phyloP scores from a whole-genome alignment of 2,797 vertebrate genomes.

The Lithobates sylvaticus region DNA sequence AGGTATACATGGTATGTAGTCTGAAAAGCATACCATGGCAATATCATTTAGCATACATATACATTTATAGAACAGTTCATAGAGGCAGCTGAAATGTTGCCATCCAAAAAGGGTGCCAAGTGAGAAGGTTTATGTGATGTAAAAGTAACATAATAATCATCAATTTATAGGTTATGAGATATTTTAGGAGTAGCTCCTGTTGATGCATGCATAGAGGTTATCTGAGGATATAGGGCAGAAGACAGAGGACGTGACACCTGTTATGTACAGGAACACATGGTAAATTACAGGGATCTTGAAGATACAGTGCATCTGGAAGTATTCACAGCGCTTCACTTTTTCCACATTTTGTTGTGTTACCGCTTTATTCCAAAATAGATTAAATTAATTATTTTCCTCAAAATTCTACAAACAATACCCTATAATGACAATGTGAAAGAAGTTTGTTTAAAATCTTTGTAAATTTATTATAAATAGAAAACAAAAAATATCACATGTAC shows the following conservation, averaged over 20 bases:
- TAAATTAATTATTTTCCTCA: too few relatives aligned
- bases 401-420: too few relatives aligned
- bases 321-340: too few relatives aligned
- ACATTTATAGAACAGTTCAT: constrained; percentile 15
- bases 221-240: constrained; percentile 27
- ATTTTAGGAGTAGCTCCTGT: constrained; percentile 33
- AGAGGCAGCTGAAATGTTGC: background rate
- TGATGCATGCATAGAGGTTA: constrained; percentile 25
- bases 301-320: too few relatives aligned
- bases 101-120: constrained; percentile 7
- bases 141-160: constrained; percentile 18
- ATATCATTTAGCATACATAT: constrained; percentile 25
- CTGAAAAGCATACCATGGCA: constrained; percentile 1
- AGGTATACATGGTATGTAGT: constrained; percentile 30
- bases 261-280: background rate
- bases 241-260: background rate
- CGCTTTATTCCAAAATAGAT: too few relatives aligned
- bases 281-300: background rate
- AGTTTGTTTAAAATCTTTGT: too few relatives aligned
- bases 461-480: too few relatives aligned
- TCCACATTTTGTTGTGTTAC: too few relatives aligned
- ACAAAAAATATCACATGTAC: too few relatives aligned
- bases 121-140: background rate
- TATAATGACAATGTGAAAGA: too few relatives aligned
- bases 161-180: background rate